A percentile compares a stretch with the other conserved stretches of the same genome.
Evolutionary conservation across 2,797 vertebrate genomes (phyloP).

Genomic region (Mallotus villosus): DNA sequence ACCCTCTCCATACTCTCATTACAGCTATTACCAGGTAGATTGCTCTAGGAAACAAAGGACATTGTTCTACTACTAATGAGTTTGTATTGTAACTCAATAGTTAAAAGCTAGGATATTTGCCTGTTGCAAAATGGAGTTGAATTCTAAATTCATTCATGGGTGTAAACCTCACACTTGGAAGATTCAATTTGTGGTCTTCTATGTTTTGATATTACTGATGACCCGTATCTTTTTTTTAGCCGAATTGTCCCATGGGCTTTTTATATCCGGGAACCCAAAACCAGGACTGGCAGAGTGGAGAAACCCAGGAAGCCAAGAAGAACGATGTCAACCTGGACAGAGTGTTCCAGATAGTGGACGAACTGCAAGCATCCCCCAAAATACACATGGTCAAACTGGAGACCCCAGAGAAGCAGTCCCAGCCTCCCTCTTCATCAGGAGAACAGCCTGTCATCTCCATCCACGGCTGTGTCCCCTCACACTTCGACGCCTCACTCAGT

Average conservation of each 20-base stretch:
- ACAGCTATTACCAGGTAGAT: constrained; percentile 75
- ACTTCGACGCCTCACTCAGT: constrained; percentile 50
- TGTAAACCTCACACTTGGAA: not conserved
- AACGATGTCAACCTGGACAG: constrained; percentile 72
- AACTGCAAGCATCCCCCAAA: constrained; percentile 67
- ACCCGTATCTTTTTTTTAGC: constrained; percentile 58
- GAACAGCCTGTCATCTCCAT: constrained; percentile 36
- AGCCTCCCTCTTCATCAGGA: constrained; percentile 37
- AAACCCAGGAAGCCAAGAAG: constrained; percentile 66
- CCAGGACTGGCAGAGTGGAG: constrained; percentile 44
- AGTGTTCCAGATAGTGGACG: constrained; percentile 78
- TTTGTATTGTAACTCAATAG: too few species aligned
- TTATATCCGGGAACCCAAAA: constrained; percentile 22
- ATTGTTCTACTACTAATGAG: not conserved
- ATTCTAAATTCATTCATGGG: not conserved
- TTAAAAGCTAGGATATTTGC: too few species aligned
- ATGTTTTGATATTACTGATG: not conserved
- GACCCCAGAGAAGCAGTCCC: constrained; percentile 59
- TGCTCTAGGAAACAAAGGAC: not conserved
- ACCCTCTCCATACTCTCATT: constrained; percentile 58
- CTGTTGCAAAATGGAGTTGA: not conserved
- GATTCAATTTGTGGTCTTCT: not conserved
- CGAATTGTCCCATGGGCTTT: constrained; percentile 57
- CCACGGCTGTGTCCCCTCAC: constrained; percentile 41
- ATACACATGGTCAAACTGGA: constrained; percentile 65